Evolutionary conservation across 2,113 vertebrate species (phyloP), one percentile per base, ranked within the genome.

Genomic region (Loxodonta africana): DNA sequence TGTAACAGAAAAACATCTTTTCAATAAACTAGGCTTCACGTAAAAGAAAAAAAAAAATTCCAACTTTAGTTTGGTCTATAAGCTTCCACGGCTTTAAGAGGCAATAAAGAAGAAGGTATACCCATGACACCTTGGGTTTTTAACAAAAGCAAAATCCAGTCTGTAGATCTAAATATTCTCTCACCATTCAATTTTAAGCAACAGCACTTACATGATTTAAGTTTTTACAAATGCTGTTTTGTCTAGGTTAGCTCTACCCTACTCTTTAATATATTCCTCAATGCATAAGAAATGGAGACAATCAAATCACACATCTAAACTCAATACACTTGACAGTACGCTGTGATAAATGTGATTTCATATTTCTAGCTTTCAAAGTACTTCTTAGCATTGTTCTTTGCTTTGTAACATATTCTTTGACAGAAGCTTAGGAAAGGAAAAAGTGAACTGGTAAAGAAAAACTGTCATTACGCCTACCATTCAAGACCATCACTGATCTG

Each of bases 11-110:
- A 78, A 77, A 23, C 6, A 78, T 25, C 44, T 85, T 78, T 69
- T 90, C 65, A 63, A 57, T 88, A 84, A 88, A 83, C 23, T 46
- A 83, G 67, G 28, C 33, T 84, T 37, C 73, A 67, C 28, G 86
- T 91, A 86, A 23, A 73, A 92, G 37, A 83, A 71, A 95, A 96
- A 89, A 57, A 96, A 96, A 84, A 46, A 81, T 44, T 78, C 67
- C 83, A n/a, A 87, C 4, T 85, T 83, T 53, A 76, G 73, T 51
- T 57, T 82, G 83, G 71, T 65, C 33, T 60, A 23, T 67, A 84
- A 84, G 69, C 26, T 25, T 77, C 21, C 73, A 88, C 65, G 0
- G 18, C 53, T 85, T 84, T 97, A 80, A 67, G 73, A 76, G 25
- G 76, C n/a, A 85, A 62, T 37, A 78, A 25, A 77, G 63, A 63